Conservation (phyloP, 2,888 invertebrate genomes). For the Ophion costatus region DNA sequence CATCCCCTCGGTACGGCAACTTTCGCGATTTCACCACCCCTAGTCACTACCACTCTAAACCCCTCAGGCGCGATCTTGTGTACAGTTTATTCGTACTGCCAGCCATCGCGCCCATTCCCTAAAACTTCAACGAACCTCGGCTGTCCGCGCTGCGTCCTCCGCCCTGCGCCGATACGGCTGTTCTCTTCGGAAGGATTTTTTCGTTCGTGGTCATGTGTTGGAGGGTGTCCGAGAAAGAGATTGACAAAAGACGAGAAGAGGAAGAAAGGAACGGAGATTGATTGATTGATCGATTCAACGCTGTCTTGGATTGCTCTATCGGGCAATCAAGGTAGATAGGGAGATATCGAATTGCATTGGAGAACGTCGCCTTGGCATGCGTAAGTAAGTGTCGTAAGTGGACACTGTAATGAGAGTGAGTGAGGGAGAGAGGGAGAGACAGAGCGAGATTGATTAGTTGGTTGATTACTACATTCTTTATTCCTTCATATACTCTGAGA, state of each 20-base stretch:
- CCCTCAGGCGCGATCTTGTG: conserved; percentile 38
- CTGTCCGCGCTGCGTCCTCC: conserved; percentile 36
- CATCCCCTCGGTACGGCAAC: conserved; percentile 45
- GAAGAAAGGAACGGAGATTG: neutral
- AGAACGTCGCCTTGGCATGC: neutral
- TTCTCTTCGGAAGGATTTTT: neutral
- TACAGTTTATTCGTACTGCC: conserved; percentile 34
- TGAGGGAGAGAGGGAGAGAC: too few relatives aligned
- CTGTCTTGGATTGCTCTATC: too few relatives aligned
- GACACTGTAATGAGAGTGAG: too few relatives aligned
- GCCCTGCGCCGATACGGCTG: too few relatives aligned
- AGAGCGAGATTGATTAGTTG: too few relatives aligned
- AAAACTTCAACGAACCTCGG: conserved; percentile 55
- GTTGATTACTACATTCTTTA: too few relatives aligned
- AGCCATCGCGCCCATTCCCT: conserved; percentile 6
- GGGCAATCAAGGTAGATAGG: neutral
- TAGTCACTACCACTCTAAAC: conserved; percentile 48
- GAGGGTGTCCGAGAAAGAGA: neutral
- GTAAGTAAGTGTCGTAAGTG: neutral
- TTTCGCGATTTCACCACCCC: conserved; percentile 69
- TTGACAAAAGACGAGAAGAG: neutral
- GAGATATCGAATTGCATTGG: neutral
- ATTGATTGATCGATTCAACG: neutral
- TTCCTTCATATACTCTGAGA: too few relatives aligned
- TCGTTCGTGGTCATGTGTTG: neutral